Evolutionary conservation across 2,797 vertebrate genomes (phyloP), one percentile per base, ranked within the genome.

Genomic region (Zalophus californianus): DNA sequence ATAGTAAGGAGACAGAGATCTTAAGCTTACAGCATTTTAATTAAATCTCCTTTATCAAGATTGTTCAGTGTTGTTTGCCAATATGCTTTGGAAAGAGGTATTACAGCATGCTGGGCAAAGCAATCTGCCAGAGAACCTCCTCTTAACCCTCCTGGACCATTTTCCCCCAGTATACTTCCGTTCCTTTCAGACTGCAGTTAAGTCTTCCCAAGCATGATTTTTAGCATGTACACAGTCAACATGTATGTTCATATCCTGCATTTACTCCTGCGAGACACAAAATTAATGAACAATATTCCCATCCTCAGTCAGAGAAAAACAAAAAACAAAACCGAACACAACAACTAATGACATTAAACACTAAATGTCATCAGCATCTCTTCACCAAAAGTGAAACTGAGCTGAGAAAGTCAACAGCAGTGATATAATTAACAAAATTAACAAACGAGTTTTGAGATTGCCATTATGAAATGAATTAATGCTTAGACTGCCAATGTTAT

Each of bases 41-140:
- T 96, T 86, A 98, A 98, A 97, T 97, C 94, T 97, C 95, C 92
- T 72, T 98, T 95, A 98, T 98, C 94, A 98, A 97, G 96, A 98
- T 98, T 92, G 90, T 89, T 98, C 83, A 94, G 88, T 89, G 89
- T 90, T 82, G 91, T 97, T 98, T 98, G 94, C 96, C 97, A 98
- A 27, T 92, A 92, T 78, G 72, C 77, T 95, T 97, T 98, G 98
- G 97, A 98, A 98, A 89, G 97, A 97, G 97, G 95, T 94, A 94
- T 85, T 44, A 84, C 25, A 97, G 82, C 96, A 98, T 90, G 78
- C 96, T 97, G 96, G 96, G 97, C 96, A 98, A 97, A 98, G 78
- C 82, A 97, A 96, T 98, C 96, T 98, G 95, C 98, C 87, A 89
- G 93, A 95, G 86, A 94, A 91, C 29, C 21, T 83, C 72, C 9